Base-by-base conservation (phyloP, 2,797 vertebrate genomes). In the Notamacropus eugenii region DNA sequence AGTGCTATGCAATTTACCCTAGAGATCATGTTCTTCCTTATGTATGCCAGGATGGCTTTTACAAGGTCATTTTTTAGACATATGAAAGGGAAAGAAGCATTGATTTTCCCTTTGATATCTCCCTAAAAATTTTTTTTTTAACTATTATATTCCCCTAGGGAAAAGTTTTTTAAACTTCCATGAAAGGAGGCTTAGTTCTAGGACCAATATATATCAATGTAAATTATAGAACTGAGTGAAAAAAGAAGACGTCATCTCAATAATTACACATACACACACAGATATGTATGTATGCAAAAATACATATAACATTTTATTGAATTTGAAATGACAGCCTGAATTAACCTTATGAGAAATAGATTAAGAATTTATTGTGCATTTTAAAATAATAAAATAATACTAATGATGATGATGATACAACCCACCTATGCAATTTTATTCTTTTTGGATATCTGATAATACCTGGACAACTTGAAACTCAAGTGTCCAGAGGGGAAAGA, bases 281-380 rank as follows among this genome's bases (percentile, higher is more conserved):
- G 0, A 52, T 52, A 13, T 62, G 1, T 31, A 34, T n/a, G 34
- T 2, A 67, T 0, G 13, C 13, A 1, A 62, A 31, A 34, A 2
- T 62, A 62, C 4, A 1, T 9, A 24, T 29, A 11, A 40, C 1
- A 40, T 74, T 22, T 74, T 40, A 10, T 24, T 82, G 9, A 46
- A 46, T 46, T 46, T 46, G 46, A 82, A 46, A 82, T 46, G 3
- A 82, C 40, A 10, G 74, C 40, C 9, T 82, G 22, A 46, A 82
- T 82, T 27, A 82, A 46, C 22, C 22, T 46, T 46, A 11, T 82
- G 24, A 82, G 22, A 82, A 46, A 46, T 82, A 46, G 74, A 46
- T 82, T 82, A 82, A 82, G 40, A 24, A 24, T 82, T 46, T 46
- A 22, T 82, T 82, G 2, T 82, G 8, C 22, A 46, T 46, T 46